These are phyloP conservation scores for Pomacea canaliculata DNA, from an alignment of 2,888 invertebrate genomes.

Conservation along the genomic window DNA sequence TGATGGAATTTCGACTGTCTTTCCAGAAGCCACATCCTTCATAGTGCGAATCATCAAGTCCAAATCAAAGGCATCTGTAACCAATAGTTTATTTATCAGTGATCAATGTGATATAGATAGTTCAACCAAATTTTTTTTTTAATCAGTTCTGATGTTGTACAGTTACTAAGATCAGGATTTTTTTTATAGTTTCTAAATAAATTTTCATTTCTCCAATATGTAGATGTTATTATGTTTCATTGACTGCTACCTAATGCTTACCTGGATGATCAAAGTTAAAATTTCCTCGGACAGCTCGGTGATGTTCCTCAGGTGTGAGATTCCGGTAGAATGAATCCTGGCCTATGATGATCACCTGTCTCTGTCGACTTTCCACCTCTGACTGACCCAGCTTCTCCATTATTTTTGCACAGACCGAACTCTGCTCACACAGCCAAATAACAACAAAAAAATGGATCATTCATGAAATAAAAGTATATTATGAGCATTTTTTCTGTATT, in stretches of 20 bases:
- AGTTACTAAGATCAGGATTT: too few species aligned
- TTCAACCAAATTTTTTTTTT: too few species aligned
- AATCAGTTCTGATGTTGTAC: too few species aligned
- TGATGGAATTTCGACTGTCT: conserved; percentile 88
- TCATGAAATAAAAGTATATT: too few species aligned
- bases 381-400: conserved; percentile 93
- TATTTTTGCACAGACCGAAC: conserved; percentile 97
- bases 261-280: conserved; percentile 99
- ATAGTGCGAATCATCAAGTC: conserved; percentile 85
- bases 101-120: too few species aligned
- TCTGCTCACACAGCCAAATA: conserved; percentile 73
- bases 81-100: conserved; percentile 25
- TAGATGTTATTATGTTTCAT: too few species aligned
- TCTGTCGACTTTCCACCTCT: conserved; percentile 77
- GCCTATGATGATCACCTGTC: conserved; percentile 93
- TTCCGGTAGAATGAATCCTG: conserved; percentile 98
- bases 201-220: too few species aligned
- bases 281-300: conserved; percentile 84
- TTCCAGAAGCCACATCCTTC: conserved; percentile 85
- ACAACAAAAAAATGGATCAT: not conserved
- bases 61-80: conserved; percentile 90
- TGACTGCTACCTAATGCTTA: too few species aligned
- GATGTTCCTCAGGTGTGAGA: conserved; percentile 82
- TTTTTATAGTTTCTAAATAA: too few species aligned
- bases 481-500: not conserved